These are phyloP conservation scores for Apamea anceps DNA, from an alignment of 2,888 invertebrate species.

Conservation along the genomic window DNA sequence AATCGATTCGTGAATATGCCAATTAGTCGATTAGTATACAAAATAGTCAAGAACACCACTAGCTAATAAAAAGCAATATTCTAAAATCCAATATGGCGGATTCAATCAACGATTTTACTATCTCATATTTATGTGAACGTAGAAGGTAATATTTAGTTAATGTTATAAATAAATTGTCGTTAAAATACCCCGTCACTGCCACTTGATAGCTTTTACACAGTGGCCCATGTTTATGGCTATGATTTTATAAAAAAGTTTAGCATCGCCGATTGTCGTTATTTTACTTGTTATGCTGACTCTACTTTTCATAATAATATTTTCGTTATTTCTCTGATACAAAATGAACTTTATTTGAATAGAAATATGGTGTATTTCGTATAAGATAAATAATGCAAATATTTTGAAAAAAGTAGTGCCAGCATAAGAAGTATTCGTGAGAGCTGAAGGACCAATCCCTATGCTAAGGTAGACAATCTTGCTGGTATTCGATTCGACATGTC, in stretches of 20 bases:
- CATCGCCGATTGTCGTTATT: background rate
- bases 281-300: background rate
- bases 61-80: constrained; percentile 31
- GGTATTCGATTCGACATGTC: background rate
- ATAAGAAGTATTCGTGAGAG: background rate
- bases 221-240: constrained; percentile 8
- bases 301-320: background rate
- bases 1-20: background rate
- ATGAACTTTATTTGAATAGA: background rate
- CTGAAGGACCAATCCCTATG: too few relatives aligned
- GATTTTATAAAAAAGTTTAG: background rate
- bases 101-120: constrained; percentile 58
- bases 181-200: constrained; percentile 65
- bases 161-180: constrained; percentile 47
- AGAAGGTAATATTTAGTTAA: constrained; percentile 44
- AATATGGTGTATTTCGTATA: background rate
- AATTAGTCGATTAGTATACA: constrained; percentile 27
- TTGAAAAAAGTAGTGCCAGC: background rate
- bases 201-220: constrained; percentile 52
- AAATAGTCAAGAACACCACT: constrained; percentile 21
- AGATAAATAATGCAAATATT: background rate
- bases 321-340: background rate
- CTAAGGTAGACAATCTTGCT: background rate
- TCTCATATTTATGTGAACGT: constrained; percentile 26
- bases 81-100: constrained; percentile 39